Evolutionary conservation across 2,888 invertebrate species (phyloP), one percentile per base, ranked within the genome.

Genomic region (Campoplex nolae): DNA sequence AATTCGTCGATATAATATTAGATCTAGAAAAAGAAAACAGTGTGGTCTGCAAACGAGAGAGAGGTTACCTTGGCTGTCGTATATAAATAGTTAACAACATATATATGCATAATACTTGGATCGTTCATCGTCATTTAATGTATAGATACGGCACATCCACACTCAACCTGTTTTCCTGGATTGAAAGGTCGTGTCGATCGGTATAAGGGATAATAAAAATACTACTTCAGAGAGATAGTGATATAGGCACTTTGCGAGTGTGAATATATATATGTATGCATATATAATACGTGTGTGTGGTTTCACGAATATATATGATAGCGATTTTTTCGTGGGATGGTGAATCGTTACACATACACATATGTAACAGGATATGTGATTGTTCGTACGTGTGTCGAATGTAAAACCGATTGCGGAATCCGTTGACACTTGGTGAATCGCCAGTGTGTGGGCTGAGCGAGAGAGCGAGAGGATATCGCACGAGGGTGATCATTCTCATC

Each of bases 161-260:
- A 73, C 80, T 83, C 67, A 79, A 83, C 48, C 80, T 77, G 80
- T 83, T 83, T 86, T 70, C 83, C 80, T 83, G 83, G 65, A 83
- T 86, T 80, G 86, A 83, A 86, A 86, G 83, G 86, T 85, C 85
- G 85, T 82, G 86, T 86, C 77, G 86, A 86, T 86, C 83, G 86
- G 83, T 77, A 71, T 71, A 77, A 83, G 71, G 80, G 83, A 83
- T 65, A 76, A 77, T 86, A 86, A 86, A 83, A 83, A 83, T 86
- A 86, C 71, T 68, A 80, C 86, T 85, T 73, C 74, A 65, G 85
- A 85, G 67, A 82, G 54, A 73, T 75, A 83, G 62, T 51, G 71
- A 51, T 71, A 51, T 35, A 56, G 75, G 75, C 78, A 38, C 23
- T 48, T 38, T 28, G 58, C 4, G 58, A 58, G 3, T 58, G 13